Evolutionary conservation across 1,140 invertebrate genomes (phyloP).

Genomic region (Sycophaga agraensis): DNA sequence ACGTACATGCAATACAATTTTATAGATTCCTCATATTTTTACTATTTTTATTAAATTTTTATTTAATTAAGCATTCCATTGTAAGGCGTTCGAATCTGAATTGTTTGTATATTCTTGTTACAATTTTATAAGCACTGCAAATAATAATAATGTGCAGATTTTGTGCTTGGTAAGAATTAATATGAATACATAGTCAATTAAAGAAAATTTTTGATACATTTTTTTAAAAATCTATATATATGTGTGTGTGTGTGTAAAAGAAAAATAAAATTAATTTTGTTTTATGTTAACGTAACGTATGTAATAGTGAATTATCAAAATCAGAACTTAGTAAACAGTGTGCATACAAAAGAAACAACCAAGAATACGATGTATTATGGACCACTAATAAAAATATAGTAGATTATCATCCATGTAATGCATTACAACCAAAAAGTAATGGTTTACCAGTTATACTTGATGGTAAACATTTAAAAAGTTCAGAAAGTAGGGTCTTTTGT

Average conservation of each 20-base stretch:
- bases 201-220: neutral
- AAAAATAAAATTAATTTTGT: neutral
- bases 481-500: slow-evolving; percentile 3
- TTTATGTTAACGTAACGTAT: neutral
- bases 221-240: neutral
- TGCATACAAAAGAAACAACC: slow-evolving; percentile 15
- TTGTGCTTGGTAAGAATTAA: slow-evolving; percentile 23
- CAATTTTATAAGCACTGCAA: no score
- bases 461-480: slow-evolving; percentile 16
- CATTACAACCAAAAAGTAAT: slow-evolving; percentile 10
- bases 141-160: slow-evolving; percentile 19
- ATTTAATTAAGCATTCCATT: no score
- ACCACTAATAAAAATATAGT: neutral
- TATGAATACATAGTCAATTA: neutral
- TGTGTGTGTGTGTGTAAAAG: neutral
- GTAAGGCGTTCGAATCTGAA: no score
- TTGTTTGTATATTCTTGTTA: no score
- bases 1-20: no score
- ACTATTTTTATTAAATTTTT: no score
- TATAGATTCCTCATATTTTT: no score
- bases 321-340: slow-evolving; percentile 14
- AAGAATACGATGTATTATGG: slow-evolving; percentile 9
- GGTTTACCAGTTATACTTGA: slow-evolving; percentile 21
- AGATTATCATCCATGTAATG: slow-evolving; percentile 13
- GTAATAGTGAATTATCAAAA: slow-evolving; percentile 20